These are phyloP conservation scores for Siniperca undulata DNA, from an alignment of 2,797 vertebrate genomes.

Conservation along the genomic window DNA sequence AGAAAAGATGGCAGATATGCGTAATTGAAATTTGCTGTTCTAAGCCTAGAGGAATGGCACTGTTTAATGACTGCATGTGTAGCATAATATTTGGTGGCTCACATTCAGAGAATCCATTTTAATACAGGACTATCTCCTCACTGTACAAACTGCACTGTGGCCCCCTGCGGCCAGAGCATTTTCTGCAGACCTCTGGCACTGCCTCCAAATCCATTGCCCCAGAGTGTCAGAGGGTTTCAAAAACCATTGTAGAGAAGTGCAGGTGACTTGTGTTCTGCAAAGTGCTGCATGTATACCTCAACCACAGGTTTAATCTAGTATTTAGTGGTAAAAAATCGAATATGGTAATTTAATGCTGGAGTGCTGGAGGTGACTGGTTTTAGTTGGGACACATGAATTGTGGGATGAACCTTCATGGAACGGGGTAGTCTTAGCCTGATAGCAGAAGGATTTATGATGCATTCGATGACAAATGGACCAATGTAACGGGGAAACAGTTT, in stretches of 20 bases:
- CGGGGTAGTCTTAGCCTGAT: too few relatives aligned
- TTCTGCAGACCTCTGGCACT: constrained; percentile 57
- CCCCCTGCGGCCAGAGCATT: constrained; percentile 40
- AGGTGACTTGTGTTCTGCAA: constrained; percentile 6
- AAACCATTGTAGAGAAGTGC: constrained; percentile 23
- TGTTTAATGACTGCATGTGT: constrained; percentile 73
- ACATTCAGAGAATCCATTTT: constrained; percentile 64
- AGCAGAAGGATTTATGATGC: too few relatives aligned
- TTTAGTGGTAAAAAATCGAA: neutral
- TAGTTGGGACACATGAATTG: too few relatives aligned
- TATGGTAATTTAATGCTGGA: too few relatives aligned
- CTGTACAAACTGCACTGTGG: constrained; percentile 38
- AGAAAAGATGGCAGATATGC: constrained; percentile 45
- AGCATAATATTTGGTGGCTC: constrained; percentile 65
- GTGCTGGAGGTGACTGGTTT: too few relatives aligned
- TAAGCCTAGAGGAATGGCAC: constrained; percentile 55
- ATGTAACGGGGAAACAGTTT: too few relatives aligned
- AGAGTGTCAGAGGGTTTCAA: constrained; percentile 18
- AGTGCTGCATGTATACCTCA: neutral
- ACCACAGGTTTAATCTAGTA: neutral
- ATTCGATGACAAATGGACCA: too few relatives aligned
- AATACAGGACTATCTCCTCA: constrained; percentile 45
- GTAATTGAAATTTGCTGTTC: constrained; percentile 71
- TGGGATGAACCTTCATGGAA: too few relatives aligned
- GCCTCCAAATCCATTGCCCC: constrained; percentile 39